Evolutionary conservation across 2,888 invertebrate species (phyloP).

Genomic region (Ptychoptera albimana): DNA sequence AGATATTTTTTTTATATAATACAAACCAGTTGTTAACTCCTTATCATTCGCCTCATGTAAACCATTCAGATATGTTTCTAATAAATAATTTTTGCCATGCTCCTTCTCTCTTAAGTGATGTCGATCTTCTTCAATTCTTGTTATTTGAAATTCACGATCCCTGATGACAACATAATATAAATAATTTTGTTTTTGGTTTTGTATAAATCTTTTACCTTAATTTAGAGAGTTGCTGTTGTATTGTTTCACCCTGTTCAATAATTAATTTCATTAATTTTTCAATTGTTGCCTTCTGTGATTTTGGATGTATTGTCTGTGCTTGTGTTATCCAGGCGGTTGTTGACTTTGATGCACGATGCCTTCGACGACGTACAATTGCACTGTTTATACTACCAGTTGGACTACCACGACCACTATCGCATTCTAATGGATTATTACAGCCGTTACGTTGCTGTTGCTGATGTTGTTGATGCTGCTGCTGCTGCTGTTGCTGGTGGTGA

Average conservation of each 20-base stretch:
- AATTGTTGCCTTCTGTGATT: conserved; percentile 25
- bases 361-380: conserved; percentile 23
- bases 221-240: conserved; percentile 31
- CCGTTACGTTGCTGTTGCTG: no score
- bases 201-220: conserved; percentile 17
- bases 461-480: not conserved
- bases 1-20: conserved; percentile 34
- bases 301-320: conserved; percentile 25
- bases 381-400: conserved; percentile 27
- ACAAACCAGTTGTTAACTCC: conserved; percentile 32
- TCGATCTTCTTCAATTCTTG: conserved; percentile 59
- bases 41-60: conserved; percentile 31
- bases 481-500: conserved; percentile 1
- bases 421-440: conserved; percentile 13
- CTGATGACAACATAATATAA: conserved; percentile 15
- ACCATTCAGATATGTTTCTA: conserved; percentile 58
- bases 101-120: conserved; percentile 56
- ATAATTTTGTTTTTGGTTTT: not conserved
- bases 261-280: conserved; percentile 38
- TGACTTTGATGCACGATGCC: conserved; percentile 16
- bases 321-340: conserved; percentile 18
- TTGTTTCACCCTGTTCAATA: conserved; percentile 40
- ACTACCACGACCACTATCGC: conserved; percentile 29
- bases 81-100: conserved; percentile 62
- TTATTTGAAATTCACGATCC: conserved; percentile 63